Base-by-base conservation (phyloP, 2,113 vertebrate species). In the Cyprichromis sp. region DNA sequence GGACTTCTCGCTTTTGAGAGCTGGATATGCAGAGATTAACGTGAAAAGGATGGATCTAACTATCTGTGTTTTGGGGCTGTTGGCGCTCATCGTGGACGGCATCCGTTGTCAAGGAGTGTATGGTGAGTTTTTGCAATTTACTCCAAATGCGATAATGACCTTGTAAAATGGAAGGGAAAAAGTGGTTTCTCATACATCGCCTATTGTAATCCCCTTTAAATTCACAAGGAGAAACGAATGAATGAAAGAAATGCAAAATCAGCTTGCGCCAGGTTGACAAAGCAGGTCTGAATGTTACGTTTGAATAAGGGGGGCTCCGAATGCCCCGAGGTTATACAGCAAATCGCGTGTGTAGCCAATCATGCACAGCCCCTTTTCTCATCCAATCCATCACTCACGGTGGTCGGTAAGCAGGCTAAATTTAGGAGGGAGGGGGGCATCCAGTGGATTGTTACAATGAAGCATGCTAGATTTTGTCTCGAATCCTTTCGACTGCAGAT, bases 61-160 rank as follows among this genome's bases (percentile, higher is more conserved):
- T 94, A 96, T 95, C 96, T 94, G 96, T 84, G 94, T 98, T 95
- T 94, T 97, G 96, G 97, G 97, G 96, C 94, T 98, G 92, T 97
- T 98, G 94, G 94, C 96, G 90, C 97, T 98, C 91, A 86, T 97
- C 87, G 94, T 97, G 95, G 97, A 98, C 91, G 96, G 96, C 92
- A 94, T 97, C 94, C 96, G 95, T 71, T 96, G 96, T 93, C 97
- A 99, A 94, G 98, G 98, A 97, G 98, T 98, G 89, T 99, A 99
- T 89, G 98, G 98, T 99, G 95, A 98, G 97, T 50, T 54, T 57
- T 7, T 86, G 81, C 80, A 84, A 21, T 79, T 42, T 54, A 40
- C 50, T 87, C 53, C 76, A 85, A 86, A 80, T n/a, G 83, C 71
- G 92, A 90, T 89, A 89, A 87, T 97, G 96, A 97, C 96, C 96